Evolutionary conservation across 1,140 invertebrate species (phyloP), one percentile per base, ranked within the genome.

Genomic region (Hormaphis cornu): DNA sequence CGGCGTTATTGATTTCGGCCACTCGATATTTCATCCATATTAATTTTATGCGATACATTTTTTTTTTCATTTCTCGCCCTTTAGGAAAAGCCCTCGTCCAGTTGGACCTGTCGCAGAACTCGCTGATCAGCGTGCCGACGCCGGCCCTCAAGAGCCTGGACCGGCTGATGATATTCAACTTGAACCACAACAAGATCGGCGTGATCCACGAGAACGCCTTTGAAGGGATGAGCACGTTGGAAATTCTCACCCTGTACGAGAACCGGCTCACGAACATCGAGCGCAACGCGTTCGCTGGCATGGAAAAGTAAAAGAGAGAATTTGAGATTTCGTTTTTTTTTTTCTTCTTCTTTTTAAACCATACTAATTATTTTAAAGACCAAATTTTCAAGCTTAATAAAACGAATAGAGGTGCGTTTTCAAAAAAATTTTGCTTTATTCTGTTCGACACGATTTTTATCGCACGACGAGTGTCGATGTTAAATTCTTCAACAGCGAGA

Each of bases 151-250:
- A 85, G 74, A 86, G 86, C 75, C 84, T 94, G 35, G 87, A 89
- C 76, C 86, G 88, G 74, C 82, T 94, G 66, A 83, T 92, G 42
- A 91, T 93, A 73, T 81, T 95, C 16, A 93, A 93, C 77, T 83
- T 95, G 79, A 93, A 93, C 77, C 89, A 92, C 77, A 95, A 95
- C 76, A 90, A 89, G 75, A 87, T 91, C 73, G 83, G 79, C 16
- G 83, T 83, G 52, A 82, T 95, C 20, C 89, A 89, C 73, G 82
- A 83, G 42, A 84, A 83, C 63, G 90, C 90, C 20, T 93, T 95
- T 74, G 83, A 89, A 73, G 90, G 90, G 2, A 82, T 93, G 72
- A 88, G 90, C 71, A 90, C 90, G 6, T 80, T 93, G 53, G 89
- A 92, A 77, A 89, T 93, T 69, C 82, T 95, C 37, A 91, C 89